phyloP scores from a whole-genome alignment of 2,797 vertebrate genomes.

The Fratercula arctica region DNA sequence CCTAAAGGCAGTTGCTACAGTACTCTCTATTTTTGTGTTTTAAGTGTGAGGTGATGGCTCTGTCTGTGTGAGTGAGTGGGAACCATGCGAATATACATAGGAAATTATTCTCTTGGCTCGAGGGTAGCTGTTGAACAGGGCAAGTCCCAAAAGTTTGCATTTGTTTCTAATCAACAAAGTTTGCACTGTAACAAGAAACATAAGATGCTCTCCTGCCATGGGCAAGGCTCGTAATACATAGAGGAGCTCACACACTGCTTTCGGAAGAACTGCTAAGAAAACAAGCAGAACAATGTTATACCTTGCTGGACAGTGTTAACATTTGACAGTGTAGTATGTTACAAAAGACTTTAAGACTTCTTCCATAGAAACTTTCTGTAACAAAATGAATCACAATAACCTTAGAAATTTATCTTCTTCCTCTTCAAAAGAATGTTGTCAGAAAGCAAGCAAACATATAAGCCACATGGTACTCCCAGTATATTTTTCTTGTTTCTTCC shows the following conservation, averaged over 20 bases:
- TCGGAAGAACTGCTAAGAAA: neutral
- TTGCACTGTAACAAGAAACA: slow-evolving; percentile 1
- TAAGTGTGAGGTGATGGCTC: neutral
- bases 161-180: slow-evolving; percentile 33
- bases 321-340: neutral
- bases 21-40: neutral
- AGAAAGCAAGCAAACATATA: neutral
- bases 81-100: neutral
- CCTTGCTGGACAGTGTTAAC: neutral
- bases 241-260: neutral
- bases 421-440: neutral
- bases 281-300: neutral
- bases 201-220: neutral
- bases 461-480: neutral
- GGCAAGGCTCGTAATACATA: neutral
- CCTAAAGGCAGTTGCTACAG: neutral
- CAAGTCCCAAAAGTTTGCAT: neutral
- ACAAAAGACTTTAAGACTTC: neutral
- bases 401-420: neutral
- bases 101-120: slow-evolving; percentile 4
- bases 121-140: neutral
- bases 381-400: neutral
- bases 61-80: neutral
- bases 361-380: neutral
- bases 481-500: neutral